Conservation (phyloP, 1,140 invertebrate genomes). For the Penaeus vannamei region DNA sequence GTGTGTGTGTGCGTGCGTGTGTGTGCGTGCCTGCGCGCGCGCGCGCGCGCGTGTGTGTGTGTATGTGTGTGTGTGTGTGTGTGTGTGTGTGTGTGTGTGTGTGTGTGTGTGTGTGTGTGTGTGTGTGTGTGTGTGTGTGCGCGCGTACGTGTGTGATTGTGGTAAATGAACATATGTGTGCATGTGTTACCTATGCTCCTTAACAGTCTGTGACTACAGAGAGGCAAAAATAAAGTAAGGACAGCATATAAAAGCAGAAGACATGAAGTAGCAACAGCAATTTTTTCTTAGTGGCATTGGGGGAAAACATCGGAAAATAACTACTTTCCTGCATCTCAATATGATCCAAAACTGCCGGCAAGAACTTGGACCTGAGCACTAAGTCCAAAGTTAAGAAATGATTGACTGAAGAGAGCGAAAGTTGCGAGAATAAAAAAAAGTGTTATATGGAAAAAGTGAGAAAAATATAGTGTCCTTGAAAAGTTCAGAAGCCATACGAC, state of each 20-base stretch:
- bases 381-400: too few relatives aligned
- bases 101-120: background rate
- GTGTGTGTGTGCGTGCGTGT: too few relatives aligned
- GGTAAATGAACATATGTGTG: background rate
- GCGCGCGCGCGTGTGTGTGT: background rate
- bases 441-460: too few relatives aligned
- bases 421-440: too few relatives aligned
- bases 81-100: background rate
- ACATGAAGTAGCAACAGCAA: background rate
- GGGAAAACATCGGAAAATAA: too few relatives aligned
- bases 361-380: too few relatives aligned
- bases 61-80: background rate
- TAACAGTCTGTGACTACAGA: slow-evolving; percentile 7
- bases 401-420: too few relatives aligned
- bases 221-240: background rate
- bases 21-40: background rate
- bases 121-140: background rate
- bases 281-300: too few relatives aligned
- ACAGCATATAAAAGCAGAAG: background rate
- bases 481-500: too few relatives aligned
- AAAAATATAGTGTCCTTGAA: too few relatives aligned
- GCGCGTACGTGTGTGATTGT: background rate
- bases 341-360: too few relatives aligned
- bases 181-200: background rate
- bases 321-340: background rate